Percentiles rank a stretch among this genome's conserved stretches.
Evolutionary conservation across 2,113 vertebrate genomes (phyloP).

Genomic region (Protobothrops mucrosquamatus): DNA sequence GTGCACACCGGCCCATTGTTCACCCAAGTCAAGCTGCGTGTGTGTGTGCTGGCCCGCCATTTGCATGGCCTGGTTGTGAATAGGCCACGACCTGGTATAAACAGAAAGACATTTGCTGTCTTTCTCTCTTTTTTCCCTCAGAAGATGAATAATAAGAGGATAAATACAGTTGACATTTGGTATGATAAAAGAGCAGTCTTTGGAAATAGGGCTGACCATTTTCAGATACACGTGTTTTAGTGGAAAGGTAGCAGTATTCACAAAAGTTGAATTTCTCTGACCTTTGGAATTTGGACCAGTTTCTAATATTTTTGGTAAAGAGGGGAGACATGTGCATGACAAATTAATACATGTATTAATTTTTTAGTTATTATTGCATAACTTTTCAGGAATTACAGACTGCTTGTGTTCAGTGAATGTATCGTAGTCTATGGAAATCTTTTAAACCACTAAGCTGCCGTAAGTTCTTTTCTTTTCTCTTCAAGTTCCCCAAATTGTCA

Average conservation of each 20-base stretch:
- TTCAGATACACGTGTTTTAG: background rate
- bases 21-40: no score
- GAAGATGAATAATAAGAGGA: background rate
- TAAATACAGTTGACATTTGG: no score
- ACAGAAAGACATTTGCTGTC: background rate
- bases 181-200: background rate
- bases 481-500: background rate
- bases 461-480: background rate
- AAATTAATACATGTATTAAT: background rate
- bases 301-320: background rate
- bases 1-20: no score
- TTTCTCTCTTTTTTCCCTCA: background rate
- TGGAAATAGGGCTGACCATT: background rate
- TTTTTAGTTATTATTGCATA: background rate
- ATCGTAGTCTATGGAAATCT: background rate
- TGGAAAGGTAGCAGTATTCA: background rate
- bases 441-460: background rate
- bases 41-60: no score
- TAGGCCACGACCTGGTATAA: no score
- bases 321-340: background rate
- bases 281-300: background rate
- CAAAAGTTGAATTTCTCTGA: no score
- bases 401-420: background rate
- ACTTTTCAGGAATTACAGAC: background rate
- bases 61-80: no score